A percentile compares a stretch with the other conserved stretches of the same genome.
These are phyloP conservation scores for Porites cylindrica DNA, from an alignment of 92 coral and sea anemone genomes.

Conservation along the genomic window DNA sequence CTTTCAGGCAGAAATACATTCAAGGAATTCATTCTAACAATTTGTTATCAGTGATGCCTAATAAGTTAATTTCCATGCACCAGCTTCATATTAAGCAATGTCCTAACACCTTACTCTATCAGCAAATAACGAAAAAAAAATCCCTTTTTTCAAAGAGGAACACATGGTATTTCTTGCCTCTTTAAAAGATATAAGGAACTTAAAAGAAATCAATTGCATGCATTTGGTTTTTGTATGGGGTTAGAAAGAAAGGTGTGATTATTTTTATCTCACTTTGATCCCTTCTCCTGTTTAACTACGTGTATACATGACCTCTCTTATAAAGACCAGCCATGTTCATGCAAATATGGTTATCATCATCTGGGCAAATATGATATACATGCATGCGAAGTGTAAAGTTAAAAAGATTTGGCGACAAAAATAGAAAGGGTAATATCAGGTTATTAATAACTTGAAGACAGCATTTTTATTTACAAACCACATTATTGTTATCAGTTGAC, in stretches of 20 bases:
- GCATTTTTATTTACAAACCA: not conserved
- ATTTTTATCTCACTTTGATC: conserved; percentile 8
- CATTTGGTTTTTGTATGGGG: not conserved
- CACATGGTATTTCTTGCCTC: not conserved
- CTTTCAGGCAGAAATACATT: not conserved
- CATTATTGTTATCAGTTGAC: not conserved
- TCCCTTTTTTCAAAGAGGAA: not conserved
- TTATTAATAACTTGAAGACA: not conserved
- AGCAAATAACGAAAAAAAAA: not conserved
- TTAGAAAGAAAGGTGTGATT: not conserved
- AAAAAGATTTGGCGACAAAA: not conserved
- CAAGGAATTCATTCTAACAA: conserved; percentile 2
- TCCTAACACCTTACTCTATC: not conserved
- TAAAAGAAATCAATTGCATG: not conserved
- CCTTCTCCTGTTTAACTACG: not conserved
- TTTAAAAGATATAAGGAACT: conserved; percentile 8
- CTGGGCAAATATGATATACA: not conserved
- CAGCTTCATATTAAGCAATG: not conserved
- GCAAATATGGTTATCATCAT: conserved; percentile 14
- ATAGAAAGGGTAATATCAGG: not conserved
- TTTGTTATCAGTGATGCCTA: not conserved
- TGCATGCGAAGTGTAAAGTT: not conserved
- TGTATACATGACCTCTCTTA: conserved; percentile 25
- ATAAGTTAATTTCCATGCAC: not conserved
- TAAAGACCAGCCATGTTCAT: conserved; percentile 18